phyloP scores from a whole-genome alignment of 1,140 invertebrate genomes.

The Ceratina japonica region DNA sequence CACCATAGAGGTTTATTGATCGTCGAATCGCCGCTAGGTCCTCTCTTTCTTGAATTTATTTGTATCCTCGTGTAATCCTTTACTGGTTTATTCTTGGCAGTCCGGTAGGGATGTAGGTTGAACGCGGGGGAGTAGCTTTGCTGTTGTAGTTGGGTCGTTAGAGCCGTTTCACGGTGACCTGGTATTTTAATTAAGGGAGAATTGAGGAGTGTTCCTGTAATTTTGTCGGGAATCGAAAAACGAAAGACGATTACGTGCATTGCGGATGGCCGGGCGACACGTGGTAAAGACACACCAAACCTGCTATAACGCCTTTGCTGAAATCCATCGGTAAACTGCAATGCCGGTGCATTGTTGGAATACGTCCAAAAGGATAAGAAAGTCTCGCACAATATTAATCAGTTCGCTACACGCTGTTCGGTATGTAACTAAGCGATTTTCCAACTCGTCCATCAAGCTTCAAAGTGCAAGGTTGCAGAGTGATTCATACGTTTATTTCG shows the following conservation, averaged over 20 bases:
- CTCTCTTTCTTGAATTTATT: too few species aligned
- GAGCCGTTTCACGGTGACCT: too few species aligned
- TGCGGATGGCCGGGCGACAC: not conserved
- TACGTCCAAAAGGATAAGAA: constrained; percentile 5
- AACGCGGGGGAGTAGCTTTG: too few species aligned
- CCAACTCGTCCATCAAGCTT: not conserved
- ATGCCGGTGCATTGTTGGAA: constrained; percentile 24
- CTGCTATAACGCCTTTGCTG: not conserved
- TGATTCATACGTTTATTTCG: not conserved
- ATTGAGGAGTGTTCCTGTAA: too few species aligned
- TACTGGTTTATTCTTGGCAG: too few species aligned
- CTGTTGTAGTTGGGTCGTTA: too few species aligned
- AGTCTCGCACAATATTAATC: constrained; percentile 1
- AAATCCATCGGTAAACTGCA: constrained; percentile 22
- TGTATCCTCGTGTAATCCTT: too few species aligned
- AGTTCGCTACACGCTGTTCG: not conserved
- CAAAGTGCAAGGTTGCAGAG: not conserved
- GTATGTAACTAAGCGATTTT: not conserved
- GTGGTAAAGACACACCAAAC: not conserved
- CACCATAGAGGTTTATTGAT: too few species aligned
- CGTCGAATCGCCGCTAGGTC: too few species aligned
- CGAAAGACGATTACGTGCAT: not conserved
- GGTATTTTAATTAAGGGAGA: too few species aligned
- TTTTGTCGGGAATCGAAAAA: too few species aligned
- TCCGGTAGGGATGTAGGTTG: too few species aligned